Conservation (phyloP, 2,113 vertebrate species). For the Abramis brama region DNA sequence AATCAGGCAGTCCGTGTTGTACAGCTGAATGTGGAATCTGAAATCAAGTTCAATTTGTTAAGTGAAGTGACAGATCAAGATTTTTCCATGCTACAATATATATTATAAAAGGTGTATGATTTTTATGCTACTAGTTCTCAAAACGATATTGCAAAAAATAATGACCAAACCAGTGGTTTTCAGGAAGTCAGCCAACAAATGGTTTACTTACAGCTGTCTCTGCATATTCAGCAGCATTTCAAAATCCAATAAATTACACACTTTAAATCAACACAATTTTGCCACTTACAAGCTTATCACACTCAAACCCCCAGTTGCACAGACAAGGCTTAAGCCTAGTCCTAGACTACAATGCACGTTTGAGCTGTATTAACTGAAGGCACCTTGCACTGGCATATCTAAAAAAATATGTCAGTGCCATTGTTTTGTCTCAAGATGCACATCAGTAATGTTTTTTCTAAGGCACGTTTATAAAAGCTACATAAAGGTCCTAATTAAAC, state of each 20-base stretch:
- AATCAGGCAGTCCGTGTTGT: slow-evolving; percentile 88
- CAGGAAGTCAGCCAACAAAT: not conserved
- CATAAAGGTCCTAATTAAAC: no score
- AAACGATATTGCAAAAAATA: not conserved
- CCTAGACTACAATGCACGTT: no score
- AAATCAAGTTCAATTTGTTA: not conserved
- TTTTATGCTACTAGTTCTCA: not conserved
- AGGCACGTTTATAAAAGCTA: no score
- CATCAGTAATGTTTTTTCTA: no score
- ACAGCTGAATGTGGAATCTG: slow-evolving; percentile 95
- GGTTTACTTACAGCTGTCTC: not conserved
- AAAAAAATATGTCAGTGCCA: no score
- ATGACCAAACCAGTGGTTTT: not conserved
- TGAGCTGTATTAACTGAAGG: no score
- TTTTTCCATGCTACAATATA: not conserved
- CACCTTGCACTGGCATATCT: no score
- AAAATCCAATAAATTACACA: not conserved
- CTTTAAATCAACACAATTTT: not conserved
- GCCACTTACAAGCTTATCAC: not conserved
- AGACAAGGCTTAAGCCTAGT: no score
- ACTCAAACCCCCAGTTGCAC: not conserved
- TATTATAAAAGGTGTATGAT: not conserved
- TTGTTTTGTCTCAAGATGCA: no score
- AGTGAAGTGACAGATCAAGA: no score
- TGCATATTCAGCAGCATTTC: not conserved